These are phyloP conservation scores for Peromyscus melanophrys DNA, from an alignment of 2,797 vertebrate species.

Conservation along the genomic window DNA sequence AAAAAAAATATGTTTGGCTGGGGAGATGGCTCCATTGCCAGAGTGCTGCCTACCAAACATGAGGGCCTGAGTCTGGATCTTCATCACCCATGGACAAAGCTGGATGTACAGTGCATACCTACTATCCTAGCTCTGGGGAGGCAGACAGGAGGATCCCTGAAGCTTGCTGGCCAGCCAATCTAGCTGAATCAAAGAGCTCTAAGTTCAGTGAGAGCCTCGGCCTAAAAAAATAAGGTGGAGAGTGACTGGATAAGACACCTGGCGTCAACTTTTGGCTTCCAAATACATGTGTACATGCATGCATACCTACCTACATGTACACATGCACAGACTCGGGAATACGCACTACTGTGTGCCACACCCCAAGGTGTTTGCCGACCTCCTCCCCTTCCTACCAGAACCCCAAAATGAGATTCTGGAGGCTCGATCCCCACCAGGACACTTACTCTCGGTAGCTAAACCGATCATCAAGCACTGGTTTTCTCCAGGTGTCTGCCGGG, in stretches of 20 bases:
- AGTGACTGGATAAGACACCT: background rate
- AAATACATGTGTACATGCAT: background rate
- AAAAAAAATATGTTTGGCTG: background rate
- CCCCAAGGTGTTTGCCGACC: background rate
- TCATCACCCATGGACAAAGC: background rate
- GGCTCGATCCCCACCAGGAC: background rate
- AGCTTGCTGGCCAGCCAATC: background rate
- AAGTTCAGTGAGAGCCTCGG: background rate
- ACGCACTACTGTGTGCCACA: background rate
- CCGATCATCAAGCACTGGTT: background rate
- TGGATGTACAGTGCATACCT: background rate
- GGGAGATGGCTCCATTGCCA: background rate
- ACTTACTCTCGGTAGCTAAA: background rate
- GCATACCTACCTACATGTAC: background rate
- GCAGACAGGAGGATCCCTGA: background rate
- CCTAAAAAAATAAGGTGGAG: background rate
- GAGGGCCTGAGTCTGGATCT: too few relatives aligned
- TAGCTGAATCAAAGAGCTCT: background rate
- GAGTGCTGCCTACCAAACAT: background rate
- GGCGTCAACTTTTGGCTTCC: background rate
- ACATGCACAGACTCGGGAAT: background rate
- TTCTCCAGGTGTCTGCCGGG: fast-evolving
- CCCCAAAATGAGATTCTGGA: background rate
- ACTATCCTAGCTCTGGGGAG: background rate
- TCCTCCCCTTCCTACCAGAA: background rate